Base-by-base conservation (phyloP, 2,888 invertebrate species). In the Apotomis betuletana region DNA sequence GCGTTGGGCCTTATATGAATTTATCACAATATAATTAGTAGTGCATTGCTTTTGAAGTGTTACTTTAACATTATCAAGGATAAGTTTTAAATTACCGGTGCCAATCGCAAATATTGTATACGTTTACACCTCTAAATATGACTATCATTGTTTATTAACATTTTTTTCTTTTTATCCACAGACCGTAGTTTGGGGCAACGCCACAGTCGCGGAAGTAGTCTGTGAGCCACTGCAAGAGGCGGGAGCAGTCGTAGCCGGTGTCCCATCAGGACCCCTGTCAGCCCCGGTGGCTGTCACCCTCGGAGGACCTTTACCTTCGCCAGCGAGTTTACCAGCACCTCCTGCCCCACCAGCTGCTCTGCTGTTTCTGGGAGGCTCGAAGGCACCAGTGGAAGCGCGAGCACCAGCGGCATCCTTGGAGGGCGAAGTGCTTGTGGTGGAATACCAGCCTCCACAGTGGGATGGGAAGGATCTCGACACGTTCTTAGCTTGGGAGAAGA, bases 401-500 rank as follows among this genome's bases (percentile, higher is more conserved):
- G 94, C 95, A 3, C 92, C 94, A 59, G 95, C 95, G 3, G 84
- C 89, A 5, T 90, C 94, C 3, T 84, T 95, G 55, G 95, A 95
- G 83, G 95, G 95, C 8, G 95, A 95, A 84, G 94, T 95, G n/a
- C 84, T 95, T 57, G 93, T 95, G 38, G 94, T 95, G 70, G 95
- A 95, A 81, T 94, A 94, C 76, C 92, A 94, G 74, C 94, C 94
- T 0, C 87, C 91, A 6, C 91, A 89, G 74, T 94, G 94, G 91
- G 94, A 95, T 78, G 93, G 94, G 64, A 91, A 91, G 63, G 94
- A 93, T 81, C 79, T 93, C 76, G 90, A 92, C 72, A 86, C 87
- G 5, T 93, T 93, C 74, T 87, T 93, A 44, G 87, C 90, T 44
- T 92, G 92, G 91, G 93, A 93, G 81, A 93, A 90, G 83, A 90